Conservation (phyloP, 2,113 vertebrate species). For the Cyrtonyx montezumae region DNA sequence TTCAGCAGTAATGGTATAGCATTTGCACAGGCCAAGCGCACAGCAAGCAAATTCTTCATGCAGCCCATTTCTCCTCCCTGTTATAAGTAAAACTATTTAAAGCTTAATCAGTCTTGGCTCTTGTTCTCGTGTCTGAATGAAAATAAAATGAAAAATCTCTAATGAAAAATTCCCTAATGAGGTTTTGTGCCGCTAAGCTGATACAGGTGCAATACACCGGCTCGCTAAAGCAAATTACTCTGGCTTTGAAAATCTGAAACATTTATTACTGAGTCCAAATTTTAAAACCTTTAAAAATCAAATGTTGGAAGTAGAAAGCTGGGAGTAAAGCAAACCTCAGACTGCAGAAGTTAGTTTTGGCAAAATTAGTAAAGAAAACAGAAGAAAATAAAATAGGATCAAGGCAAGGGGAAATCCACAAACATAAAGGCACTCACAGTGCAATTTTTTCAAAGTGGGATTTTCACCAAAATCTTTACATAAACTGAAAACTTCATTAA, state of each 20-base stretch:
- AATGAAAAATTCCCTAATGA: constrained; percentile 44
- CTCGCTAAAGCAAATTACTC: constrained; percentile 40
- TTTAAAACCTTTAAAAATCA: constrained; percentile 60
- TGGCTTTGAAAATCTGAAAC: constrained; percentile 37
- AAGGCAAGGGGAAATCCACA: constrained; percentile 61
- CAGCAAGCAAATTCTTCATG: constrained; percentile 9
- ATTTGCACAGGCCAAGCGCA: background rate
- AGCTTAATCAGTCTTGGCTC: constrained; percentile 25
- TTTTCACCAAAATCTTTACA: constrained; percentile 26
- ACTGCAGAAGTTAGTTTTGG: constrained; percentile 73
- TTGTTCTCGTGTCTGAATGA: background rate
- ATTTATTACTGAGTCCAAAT: constrained; percentile 46
- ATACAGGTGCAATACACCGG: constrained; percentile 47
- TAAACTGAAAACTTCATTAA: constrained; percentile 54
- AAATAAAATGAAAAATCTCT: constrained; percentile 18
- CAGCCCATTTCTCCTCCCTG: background rate
- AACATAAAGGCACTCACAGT: background rate
- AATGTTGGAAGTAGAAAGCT: constrained; percentile 24
- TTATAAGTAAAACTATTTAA: constrained; percentile 39
- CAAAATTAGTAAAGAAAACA: constrained; percentile 71
- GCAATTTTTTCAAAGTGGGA: constrained; percentile 6
- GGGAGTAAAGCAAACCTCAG: constrained; percentile 62
- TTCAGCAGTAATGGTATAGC: background rate
- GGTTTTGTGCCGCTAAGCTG: constrained; percentile 41
- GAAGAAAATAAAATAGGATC: constrained; percentile 66